phyloP scores from a whole-genome alignment of 1,140 invertebrate species.

The Cydia strobilella region DNA sequence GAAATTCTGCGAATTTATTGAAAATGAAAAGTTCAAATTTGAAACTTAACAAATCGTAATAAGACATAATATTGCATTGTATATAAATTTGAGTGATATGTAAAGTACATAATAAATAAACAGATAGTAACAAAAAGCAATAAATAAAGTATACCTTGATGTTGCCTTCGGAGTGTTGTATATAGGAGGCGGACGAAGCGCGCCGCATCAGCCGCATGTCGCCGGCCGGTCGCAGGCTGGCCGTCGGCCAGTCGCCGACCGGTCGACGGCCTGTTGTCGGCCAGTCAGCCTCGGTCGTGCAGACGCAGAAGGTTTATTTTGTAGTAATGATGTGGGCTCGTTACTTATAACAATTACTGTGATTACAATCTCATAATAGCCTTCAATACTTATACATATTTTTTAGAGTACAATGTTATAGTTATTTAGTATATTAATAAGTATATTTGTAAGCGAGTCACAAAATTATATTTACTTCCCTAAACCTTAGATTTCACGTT shows the following conservation, averaged over 20 bases:
- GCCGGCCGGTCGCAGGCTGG: neutral
- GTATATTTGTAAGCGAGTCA: conserved; percentile 74
- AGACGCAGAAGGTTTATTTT: conserved; percentile 66
- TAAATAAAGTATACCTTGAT: conserved; percentile 80
- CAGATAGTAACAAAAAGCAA: conserved; percentile 76
- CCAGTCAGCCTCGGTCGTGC: neutral
- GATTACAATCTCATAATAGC: conserved; percentile 79
- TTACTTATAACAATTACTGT: conserved; percentile 79
- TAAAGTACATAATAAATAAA: conserved; percentile 73
- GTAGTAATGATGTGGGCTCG: conserved; percentile 75
- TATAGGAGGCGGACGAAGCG: conserved; percentile 42
- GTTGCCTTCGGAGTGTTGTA: conserved; percentile 76
- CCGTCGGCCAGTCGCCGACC: neutral
- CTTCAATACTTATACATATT: conserved; percentile 80
- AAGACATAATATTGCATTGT: conserved; percentile 57
- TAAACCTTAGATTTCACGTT: conserved; percentile 71
- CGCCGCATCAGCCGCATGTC: neutral
- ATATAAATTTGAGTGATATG: conserved; percentile 76
- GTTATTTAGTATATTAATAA: conserved; percentile 78
- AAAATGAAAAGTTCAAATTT: conserved; percentile 62
- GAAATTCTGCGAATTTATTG: conserved; percentile 23
- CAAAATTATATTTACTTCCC: conserved; percentile 78
- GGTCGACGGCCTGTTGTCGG: neutral
- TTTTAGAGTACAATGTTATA: conserved; percentile 80
- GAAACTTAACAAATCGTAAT: conserved; percentile 49